These are phyloP conservation scores for Vannuccia rotundouncinata DNA, from an alignment of 2,888 invertebrate species.

Conservation along the genomic window DNA sequence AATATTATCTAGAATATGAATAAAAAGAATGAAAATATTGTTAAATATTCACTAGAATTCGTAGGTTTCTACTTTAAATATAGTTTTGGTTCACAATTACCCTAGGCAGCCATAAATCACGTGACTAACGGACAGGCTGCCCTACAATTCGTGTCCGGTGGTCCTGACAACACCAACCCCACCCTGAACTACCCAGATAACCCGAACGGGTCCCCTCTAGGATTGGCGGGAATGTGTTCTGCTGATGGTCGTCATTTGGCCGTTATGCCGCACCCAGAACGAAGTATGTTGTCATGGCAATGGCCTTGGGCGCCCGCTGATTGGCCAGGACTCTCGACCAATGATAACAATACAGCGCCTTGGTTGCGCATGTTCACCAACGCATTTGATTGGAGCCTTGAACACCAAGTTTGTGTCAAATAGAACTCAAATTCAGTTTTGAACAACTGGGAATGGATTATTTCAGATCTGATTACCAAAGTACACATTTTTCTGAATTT, in stretches of 20 bases:
- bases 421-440: no score
- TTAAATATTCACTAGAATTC: no score
- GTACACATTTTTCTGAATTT: no score
- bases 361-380: conserved; percentile 88
- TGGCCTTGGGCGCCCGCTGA: conserved; percentile 61
- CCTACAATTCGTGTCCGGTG: conserved; percentile 67
- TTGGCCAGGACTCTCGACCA: conserved; percentile 39
- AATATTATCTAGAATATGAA: no score
- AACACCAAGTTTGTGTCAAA: no score
- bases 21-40: no score
- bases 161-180: conserved; percentile 66
- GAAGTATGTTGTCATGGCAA: conserved; percentile 81
- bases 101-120: conserved; percentile 47
- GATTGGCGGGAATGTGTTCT: conserved; percentile 74
- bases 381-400: conserved; percentile 61
- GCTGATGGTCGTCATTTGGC: conserved; percentile 84
- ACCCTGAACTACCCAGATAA: conserved; percentile 74
- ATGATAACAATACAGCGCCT: conserved; percentile 60
- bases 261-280: conserved; percentile 97
- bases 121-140: conserved; percentile 64
- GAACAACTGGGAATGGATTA: no score
- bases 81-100: no score
- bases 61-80: no score
- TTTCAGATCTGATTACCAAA: no score
- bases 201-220: conserved; percentile 61